Percentiles rank a stretch among this genome's conserved stretches.
phyloP scores from a whole-genome alignment of 1,140 invertebrate genomes.

The Saxidomus purpurata region DNA sequence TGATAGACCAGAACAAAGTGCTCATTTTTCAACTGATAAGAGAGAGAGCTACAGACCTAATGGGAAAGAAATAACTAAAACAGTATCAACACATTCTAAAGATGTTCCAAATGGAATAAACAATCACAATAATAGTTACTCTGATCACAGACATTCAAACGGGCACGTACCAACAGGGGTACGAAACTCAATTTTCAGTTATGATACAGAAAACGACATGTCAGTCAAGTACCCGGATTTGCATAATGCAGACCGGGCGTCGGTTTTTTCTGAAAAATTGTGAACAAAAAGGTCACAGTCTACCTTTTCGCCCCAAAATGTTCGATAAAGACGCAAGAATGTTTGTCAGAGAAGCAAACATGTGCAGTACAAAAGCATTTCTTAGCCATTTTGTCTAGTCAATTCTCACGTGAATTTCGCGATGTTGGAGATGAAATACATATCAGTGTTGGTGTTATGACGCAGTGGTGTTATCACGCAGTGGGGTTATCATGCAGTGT shows the following conservation, averaged over 20 bases:
- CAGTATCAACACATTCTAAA: neutral
- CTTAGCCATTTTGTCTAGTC: no score
- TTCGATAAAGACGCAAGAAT: no score
- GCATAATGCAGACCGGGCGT: slow-evolving; percentile 9
- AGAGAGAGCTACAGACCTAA: neutral
- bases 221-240: slow-evolving; percentile 35
- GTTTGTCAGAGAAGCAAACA: no score
- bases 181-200: slow-evolving; percentile 25
- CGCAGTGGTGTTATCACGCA: no score
- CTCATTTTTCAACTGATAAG: neutral
- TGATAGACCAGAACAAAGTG: neutral
- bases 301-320: no score
- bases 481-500: no score
- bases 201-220: slow-evolving; percentile 28
- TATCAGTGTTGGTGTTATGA: no score
- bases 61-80: neutral
- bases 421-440: no score
- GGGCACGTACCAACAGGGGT: slow-evolving; percentile 27
- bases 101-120: slow-evolving; percentile 8
- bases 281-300: slow-evolving; percentile 21
- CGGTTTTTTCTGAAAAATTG: slow-evolving; percentile 56
- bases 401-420: no score
- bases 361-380: no score
- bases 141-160: neutral
- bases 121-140: neutral